Evolutionary conservation across 2,113 vertebrate species (phyloP).

Genomic region (Ornithorhynchus anatinus): DNA sequence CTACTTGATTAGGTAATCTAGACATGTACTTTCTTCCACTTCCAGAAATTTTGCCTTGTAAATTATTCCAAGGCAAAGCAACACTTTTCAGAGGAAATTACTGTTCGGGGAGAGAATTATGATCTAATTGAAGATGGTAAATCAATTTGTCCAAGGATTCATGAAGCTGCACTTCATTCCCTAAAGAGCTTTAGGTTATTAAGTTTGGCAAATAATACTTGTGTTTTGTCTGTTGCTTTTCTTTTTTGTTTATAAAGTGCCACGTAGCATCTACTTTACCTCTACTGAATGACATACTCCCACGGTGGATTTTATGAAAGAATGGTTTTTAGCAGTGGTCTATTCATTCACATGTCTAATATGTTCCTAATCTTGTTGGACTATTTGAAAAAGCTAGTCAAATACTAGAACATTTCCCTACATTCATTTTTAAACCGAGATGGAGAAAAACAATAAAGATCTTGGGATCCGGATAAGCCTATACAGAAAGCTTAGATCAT

Average conservation of each 20-base stretch:
- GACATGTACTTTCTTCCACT: conserved; percentile 62
- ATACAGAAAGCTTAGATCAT: not conserved
- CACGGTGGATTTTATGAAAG: not conserved
- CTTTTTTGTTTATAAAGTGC: conserved; percentile 36
- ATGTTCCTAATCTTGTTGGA: conserved; percentile 16
- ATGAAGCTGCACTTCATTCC: conserved; percentile 46
- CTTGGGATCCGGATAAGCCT: not conserved
- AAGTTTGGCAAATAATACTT: conserved; percentile 52
- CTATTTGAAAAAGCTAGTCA: conserved; percentile 3
- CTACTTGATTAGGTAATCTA: conserved; percentile 68
- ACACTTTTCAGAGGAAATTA: conserved; percentile 60
- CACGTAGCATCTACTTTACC: conserved; percentile 25
- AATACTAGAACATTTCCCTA: conserved; percentile 22
- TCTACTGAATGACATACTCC: conserved; percentile 26
- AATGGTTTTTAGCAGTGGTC: not conserved
- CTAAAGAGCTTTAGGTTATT: conserved; percentile 42
- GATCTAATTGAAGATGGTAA: conserved; percentile 56
- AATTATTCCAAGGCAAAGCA: conserved; percentile 67
- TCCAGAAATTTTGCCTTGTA: conserved; percentile 64
- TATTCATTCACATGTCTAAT: conserved; percentile 27
- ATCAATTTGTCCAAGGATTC: conserved; percentile 53
- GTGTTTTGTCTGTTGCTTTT: conserved; percentile 22
- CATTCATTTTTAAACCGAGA: conserved; percentile 16
- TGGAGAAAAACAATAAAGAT: not conserved
- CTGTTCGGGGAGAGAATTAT: conserved; percentile 48